Base-by-base conservation (phyloP, 1,140 invertebrate genomes). In the Nasonia giraulti region DNA sequence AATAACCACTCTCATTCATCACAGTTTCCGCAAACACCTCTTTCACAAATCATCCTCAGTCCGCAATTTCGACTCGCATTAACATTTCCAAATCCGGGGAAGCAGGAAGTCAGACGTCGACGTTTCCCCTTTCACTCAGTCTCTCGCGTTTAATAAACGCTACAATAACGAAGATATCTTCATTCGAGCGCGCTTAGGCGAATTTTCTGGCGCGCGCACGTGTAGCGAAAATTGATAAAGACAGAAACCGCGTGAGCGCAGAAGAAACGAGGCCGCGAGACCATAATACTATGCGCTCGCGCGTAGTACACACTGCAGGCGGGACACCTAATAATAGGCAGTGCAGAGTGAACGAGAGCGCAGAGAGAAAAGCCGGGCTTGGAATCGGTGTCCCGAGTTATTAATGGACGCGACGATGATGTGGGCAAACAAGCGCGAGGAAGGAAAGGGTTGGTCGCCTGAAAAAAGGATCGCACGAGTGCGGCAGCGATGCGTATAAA, bases 141-240 rank as follows among this genome's bases (percentile, higher is more conserved):
- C 40, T 44, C 40, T 44, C 40, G 40, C 10, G 12, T 55, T 55
- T 55, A 55, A 17, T 55, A 8, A 10, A 5, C 1, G 40, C 4
- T 55, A 55, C 5, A 17, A n/a, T 17, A 62, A n/a, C 6, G 55
- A 7, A 20, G 6, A n/a, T 62, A 17, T 62, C 4, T 44, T 62
- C 6, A 20, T 62, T 62, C 4, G 5, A 62, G 20, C 47, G 47
- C 2, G 55, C 6, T 4, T 5, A 62, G 3, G 55, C 5, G 14
- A 2, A 62, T 62, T 62, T 62, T 20, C 55, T 14, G 10, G 0
- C 11, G 47, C 2, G 17, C 20, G 55, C 20, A n/a, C 55, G 20
- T n/a, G 55, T 11, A 44, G 69, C 69, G 69, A 71, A 71, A 31
- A 31, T 71, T 71, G 69, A 71, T 71, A 71, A 71, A 71, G 69